A percentile compares a stretch with the other conserved stretches of the same genome.
These are phyloP conservation scores for Brachionus angularis DNA, from an alignment of 1,140 invertebrate genomes.

Conservation along the genomic window DNA sequence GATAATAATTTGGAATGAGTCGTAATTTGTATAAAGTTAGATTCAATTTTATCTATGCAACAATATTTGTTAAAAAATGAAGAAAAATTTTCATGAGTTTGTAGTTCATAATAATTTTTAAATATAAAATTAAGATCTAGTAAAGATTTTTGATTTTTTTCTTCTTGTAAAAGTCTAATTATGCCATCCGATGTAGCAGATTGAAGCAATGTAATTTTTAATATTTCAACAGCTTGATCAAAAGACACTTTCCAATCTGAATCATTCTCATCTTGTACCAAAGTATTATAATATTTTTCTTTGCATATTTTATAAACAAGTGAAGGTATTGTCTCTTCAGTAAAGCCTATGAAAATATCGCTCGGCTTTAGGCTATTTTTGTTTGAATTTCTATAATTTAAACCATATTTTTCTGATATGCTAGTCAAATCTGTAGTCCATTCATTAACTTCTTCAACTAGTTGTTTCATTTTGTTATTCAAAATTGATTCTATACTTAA, in stretches of 20 bases:
- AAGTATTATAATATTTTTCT: neutral
- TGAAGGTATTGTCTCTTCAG: constrained; percentile 50
- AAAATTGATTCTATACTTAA: constrained; percentile 50
- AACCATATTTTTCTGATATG: neutral
- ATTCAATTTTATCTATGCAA: neutral
- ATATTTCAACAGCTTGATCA: constrained; percentile 43
- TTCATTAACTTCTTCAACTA: constrained; percentile 47
- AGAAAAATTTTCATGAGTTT: constrained; percentile 21
- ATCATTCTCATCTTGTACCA: neutral
- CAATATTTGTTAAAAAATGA: constrained; percentile 27
- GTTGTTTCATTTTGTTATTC: constrained; percentile 46
- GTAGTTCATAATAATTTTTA: constrained; percentile 4
- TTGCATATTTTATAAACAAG: constrained; percentile 48
- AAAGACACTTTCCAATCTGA: neutral
- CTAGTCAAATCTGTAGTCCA: constrained; percentile 49
- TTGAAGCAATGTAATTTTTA: constrained; percentile 50
- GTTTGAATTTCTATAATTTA: neutral
- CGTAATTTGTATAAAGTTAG: constrained; percentile 45
- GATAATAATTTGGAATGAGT: constrained; percentile 45
- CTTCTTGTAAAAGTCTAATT: neutral
- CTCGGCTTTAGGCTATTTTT: neutral
- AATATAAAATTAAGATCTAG: neutral
- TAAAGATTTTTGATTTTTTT: neutral
- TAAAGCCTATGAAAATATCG: constrained; percentile 47
- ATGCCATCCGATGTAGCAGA: constrained; percentile 17